phyloP scores from a whole-genome alignment of 2,797 vertebrate genomes.

The Platalea minor region DNA sequence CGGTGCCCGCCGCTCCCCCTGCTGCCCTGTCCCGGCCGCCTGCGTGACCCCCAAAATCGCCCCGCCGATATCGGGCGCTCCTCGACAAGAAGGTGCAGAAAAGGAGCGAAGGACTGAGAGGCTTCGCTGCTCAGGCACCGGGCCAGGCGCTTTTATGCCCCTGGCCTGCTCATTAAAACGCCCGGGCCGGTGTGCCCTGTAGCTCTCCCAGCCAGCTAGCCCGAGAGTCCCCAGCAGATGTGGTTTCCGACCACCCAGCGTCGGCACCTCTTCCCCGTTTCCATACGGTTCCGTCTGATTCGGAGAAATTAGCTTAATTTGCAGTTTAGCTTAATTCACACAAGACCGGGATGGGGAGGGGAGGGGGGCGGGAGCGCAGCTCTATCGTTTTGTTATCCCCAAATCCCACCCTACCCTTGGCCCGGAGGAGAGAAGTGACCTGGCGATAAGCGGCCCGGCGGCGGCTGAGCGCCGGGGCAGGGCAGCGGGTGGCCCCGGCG shows the following conservation, averaged over 20 bases:
- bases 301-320: constrained; percentile 52
- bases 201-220: neutral
- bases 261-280: neutral
- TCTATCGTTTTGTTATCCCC: neutral
- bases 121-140: neutral
- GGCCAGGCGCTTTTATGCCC: constrained; percentile 7
- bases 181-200: neutral
- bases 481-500: neutral
- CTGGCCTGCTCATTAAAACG: neutral
- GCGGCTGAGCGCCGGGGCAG: neutral
- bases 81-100: neutral
- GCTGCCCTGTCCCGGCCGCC: neutral
- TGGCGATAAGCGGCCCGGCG: neutral
- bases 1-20: neutral
- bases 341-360: neutral
- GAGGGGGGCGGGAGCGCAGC: neutral
- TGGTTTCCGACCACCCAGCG: constrained; percentile 27
- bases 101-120: neutral
- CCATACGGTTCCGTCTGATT: neutral
- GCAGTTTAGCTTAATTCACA: constrained; percentile 20
- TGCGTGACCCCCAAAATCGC: neutral
- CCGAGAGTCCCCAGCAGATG: neutral
- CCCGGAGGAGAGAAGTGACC: neutral
- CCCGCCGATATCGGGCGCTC: neutral
- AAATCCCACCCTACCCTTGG: neutral